Percentiles rank a stretch among this genome's conserved stretches.
These are phyloP conservation scores for Entomobrya multifasciata DNA, from an alignment of 2,888 invertebrate genomes.

Conservation along the genomic window DNA sequence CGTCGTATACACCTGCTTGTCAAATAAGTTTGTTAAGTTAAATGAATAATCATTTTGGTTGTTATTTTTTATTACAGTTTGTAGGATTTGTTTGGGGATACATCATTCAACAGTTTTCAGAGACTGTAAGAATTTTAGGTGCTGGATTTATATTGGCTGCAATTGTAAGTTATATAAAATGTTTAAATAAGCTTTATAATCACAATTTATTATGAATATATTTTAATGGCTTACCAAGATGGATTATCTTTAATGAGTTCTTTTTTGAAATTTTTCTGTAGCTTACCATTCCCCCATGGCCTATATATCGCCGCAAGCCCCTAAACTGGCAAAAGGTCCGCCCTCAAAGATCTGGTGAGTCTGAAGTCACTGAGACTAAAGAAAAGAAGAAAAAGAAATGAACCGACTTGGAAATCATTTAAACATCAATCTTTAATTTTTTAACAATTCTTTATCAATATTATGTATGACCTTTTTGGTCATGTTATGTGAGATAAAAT, in stretches of 20 bases:
- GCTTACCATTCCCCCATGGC: conserved; percentile 97
- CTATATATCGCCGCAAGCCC: conserved; percentile 93
- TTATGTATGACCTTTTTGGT: too few relatives aligned
- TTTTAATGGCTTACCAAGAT: too few relatives aligned
- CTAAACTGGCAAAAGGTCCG: conserved; percentile 93
- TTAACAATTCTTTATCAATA: too few relatives aligned
- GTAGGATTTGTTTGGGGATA: conserved; percentile 96
- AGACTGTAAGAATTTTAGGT: conserved; percentile 95
- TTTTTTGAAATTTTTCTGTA: conserved; percentile 81
- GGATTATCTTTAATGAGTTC: too few relatives aligned
- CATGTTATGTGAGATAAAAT: too few relatives aligned
- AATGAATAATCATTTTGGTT: conserved; percentile 24
- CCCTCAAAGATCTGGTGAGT: conserved; percentile 80
- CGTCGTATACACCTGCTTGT: too few relatives aligned
- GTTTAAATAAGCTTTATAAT: too few relatives aligned
- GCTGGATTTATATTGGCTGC: conserved; percentile 94
- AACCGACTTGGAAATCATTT: conserved; percentile 62
- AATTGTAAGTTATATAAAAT: conserved; percentile 84
- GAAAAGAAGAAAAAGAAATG: conserved; percentile 83
- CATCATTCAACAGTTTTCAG: conserved; percentile 96
- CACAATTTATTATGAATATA: too few relatives aligned
- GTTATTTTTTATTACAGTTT: conserved; percentile 82
- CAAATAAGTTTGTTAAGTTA: background rate
- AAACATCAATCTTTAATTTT: background rate
- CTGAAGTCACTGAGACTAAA: conserved; percentile 80